phyloP scores from a whole-genome alignment of 2,888 invertebrate genomes.

The Ophion ventricosus region DNA sequence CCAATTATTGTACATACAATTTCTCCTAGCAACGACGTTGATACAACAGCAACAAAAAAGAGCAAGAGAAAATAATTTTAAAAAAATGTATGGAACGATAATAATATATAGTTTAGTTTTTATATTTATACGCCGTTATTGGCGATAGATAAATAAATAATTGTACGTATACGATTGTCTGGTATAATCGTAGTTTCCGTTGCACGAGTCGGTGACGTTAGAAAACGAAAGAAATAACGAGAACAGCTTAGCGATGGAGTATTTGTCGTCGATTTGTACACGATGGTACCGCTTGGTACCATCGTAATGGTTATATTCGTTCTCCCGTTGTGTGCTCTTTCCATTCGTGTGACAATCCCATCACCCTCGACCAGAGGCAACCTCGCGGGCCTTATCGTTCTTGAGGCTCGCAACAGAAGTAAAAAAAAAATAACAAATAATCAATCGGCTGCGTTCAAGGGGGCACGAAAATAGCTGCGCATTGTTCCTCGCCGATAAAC shows the following conservation, averaged over 20 bases:
- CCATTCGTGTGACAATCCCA: conserved; percentile 60
- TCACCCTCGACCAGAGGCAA: conserved; percentile 44
- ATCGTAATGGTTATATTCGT: conserved; percentile 32
- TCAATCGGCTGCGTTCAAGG: conserved; percentile 45
- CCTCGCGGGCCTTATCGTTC: conserved; percentile 8
- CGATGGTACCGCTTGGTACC: conserved; percentile 57
- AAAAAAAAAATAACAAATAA: conserved; percentile 36
- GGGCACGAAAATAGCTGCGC: conserved; percentile 43
- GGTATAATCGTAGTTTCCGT: background rate
- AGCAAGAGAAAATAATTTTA: conserved; percentile 31
- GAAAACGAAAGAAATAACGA: conserved; percentile 1
- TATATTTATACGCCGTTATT: conserved; percentile 17
- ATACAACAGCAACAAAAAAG: conserved; percentile 19
- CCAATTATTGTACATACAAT: conserved; percentile 62
- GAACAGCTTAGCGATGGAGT: background rate
- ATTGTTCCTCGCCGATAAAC: conserved; percentile 28
- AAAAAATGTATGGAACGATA: conserved; percentile 42
- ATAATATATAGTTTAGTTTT: conserved; percentile 50
- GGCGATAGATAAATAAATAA: conserved; percentile 11
- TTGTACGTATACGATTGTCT: background rate
- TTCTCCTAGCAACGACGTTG: conserved; percentile 44
- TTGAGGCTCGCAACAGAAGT: conserved; percentile 23
- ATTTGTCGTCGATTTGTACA: background rate
- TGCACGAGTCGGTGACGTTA: conserved; percentile 17
- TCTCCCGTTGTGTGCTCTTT: conserved; percentile 18